Conservation (phyloP, 2,797 vertebrate genomes). For the Dicrostonyx torquatus region DNA sequence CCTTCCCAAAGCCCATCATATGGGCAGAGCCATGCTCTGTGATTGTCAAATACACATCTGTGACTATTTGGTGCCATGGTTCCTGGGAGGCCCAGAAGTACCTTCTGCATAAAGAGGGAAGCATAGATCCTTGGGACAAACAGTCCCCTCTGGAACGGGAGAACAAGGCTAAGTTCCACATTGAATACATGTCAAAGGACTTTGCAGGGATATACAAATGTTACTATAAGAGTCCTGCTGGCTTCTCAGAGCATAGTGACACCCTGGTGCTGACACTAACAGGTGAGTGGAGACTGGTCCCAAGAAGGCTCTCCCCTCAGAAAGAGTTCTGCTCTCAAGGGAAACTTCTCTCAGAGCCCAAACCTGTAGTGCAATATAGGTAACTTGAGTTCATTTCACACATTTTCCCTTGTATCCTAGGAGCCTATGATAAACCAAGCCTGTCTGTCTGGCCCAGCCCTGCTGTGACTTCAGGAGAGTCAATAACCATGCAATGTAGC, state of each 20-base stretch:
- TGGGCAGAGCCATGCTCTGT: not conserved
- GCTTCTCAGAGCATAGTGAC: not conserved
- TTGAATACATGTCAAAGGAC: accelerated
- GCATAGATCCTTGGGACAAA: accelerated
- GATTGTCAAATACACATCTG: accelerated
- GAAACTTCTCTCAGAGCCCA: not conserved
- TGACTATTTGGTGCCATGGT: not conserved
- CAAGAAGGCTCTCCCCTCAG: accelerated
- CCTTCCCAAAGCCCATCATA: not conserved
- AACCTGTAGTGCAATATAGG: not conserved
- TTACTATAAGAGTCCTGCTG: not conserved
- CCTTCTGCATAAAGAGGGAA: not conserved
- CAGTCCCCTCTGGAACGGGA: accelerated
- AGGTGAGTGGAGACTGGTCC: not conserved
- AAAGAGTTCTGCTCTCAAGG: not conserved
- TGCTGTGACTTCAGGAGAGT: not conserved
- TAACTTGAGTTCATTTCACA: not conserved
- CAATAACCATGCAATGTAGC: not conserved
- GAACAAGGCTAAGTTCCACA: not conserved
- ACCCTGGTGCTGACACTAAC: not conserved
- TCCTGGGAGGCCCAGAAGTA: not conserved
- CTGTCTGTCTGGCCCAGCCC: not conserved
- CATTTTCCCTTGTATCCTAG: not conserved
- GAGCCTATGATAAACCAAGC: not conserved
- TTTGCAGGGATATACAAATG: not conserved